Base-by-base conservation (phyloP, 2,113 vertebrate genomes). In the zebrafish (Danio rerio) region DNA sequence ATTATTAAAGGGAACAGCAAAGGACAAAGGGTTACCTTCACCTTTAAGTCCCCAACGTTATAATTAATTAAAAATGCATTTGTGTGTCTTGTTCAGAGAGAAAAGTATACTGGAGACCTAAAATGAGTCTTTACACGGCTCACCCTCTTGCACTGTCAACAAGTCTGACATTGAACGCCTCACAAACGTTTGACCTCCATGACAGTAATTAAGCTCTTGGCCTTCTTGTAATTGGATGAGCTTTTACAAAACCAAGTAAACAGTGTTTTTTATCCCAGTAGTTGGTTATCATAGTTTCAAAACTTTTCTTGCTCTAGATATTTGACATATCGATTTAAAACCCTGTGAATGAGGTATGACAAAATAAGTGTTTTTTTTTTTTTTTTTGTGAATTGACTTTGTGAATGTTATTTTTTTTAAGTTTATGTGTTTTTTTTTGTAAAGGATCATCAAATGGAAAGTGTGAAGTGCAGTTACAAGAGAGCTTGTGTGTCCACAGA, bases 161-260 rank as follows among this genome's bases (percentile, higher is more conserved):
- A 77, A 50, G 58, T 62, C 45, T 77, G 12, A 77, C 58, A 49
- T 31, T 50, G 58, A 21, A 63, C 12, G 50, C 75, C 59, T 77
- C 47, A 47, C 56, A 77, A 63, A 50, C 0, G 18, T 63, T 63
- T 63, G 43, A 52, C 75, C 58, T 63, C 13, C 11, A 40, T 77
- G 59, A 63, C 59, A 21, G 20, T 77, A 62, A 77, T 77, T 77
- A 77, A 77, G 43, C 75, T 77, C 18, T 15, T 62, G 74, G 43
- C 74, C 74, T 77, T 50, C 18, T 31, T 62, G 43, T 40, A 77
- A 77, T 77, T 77, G 58, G 47, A 71, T 31, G 47, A 69, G 43
- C 7, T 59, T 62, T 77, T 9, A 77, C 43, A 50, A 61, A 62
- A 31, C 42, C 58, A 62, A 31, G 43, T 50, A 77, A 62, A 77